Evolutionary conservation across 2,113 vertebrate species (phyloP).

Genomic region (Calyptomena viridis): DNA sequence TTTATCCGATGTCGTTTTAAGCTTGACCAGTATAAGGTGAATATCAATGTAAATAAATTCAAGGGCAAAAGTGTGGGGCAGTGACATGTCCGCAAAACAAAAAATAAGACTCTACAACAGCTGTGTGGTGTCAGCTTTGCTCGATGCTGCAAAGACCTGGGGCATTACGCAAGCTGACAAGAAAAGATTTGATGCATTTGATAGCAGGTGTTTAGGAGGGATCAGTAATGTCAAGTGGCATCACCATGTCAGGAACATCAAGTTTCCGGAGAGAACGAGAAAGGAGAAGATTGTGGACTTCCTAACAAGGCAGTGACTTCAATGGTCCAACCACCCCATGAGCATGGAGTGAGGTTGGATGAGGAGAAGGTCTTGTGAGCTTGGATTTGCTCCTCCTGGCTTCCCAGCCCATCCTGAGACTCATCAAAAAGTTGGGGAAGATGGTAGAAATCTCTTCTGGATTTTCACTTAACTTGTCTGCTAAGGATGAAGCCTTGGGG

Average conservation of each 20-base stretch:
- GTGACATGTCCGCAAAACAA: constrained; percentile 69
- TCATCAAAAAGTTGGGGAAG: not conserved
- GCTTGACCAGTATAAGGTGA: constrained; percentile 21
- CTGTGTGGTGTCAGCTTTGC: constrained; percentile 75
- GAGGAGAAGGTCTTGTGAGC: not conserved
- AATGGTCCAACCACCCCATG: not conserved
- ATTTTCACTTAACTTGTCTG: not conserved
- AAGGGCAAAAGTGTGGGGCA: constrained; percentile 67
- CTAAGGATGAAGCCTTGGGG: not conserved
- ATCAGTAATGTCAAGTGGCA: constrained; percentile 68
- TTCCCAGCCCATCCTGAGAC: not conserved
- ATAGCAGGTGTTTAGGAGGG: constrained; percentile 74
- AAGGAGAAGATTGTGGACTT: constrained; percentile 52
- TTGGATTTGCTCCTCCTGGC: not conserved
- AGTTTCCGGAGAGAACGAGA: constrained; percentile 67
- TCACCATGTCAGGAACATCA: constrained; percentile 49
- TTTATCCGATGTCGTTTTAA: not conserved
- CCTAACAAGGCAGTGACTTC: constrained; percentile 52
- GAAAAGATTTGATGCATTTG: constrained; percentile 75
- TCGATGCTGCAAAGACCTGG: constrained; percentile 69
- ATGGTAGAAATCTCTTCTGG: not conserved
- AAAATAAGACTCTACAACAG: constrained; percentile 72
- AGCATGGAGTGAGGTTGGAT: not conserved
- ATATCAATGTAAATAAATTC: constrained; percentile 57
- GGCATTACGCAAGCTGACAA: constrained; percentile 72